Base-by-base conservation (phyloP, 2,888 invertebrate species). In the Nezara viridula region DNA sequence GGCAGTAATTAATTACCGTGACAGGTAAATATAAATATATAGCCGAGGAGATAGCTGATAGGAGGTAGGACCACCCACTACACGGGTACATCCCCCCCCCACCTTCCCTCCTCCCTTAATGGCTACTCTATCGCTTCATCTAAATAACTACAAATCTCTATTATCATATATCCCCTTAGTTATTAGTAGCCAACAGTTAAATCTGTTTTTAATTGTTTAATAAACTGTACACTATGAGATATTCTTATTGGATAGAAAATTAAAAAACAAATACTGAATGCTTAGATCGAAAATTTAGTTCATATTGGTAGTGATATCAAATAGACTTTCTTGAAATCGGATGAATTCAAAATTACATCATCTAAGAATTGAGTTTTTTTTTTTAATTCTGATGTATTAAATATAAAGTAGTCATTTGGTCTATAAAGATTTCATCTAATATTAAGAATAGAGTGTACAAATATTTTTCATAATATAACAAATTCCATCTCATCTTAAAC, bases 61-160 rank as follows among this genome's bases (percentile, higher is more conserved):
- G 27, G 14, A n/a, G 60, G 4, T 27, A 12, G 60, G 60, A 60
- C 60, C 60, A 60, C 60, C 60, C 60, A 60, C 60, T 16, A 14
- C 60, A 60, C 60, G 27, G 55, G 27, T 60, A 60, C 60, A 27
- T 6, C 27, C 27, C 24, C 24, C 27, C 60, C 60, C 50, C 50
- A 19, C 21, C 7, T 4, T 21, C 7, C 7, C 19, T 21, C 50
- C 50, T 21, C 50, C 2, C 55, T 60, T 4, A 27, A 60, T 60
- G 60, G 27, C 27, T 60, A 27, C 27, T 60, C 60, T 60, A 60
- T 60, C 60, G 60, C 60, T 10, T 5, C 12, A 60, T 60, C 60
- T 60, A 60, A 60, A 60, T 60, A 60, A 60, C 60, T 60, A 60
- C 60, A 60, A 60, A 60, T 60, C 60, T 60, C 60, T 27, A 27